A percentile compares a stretch with the other conserved stretches of the same genome.
Conservation (phyloP, 2,888 invertebrate species). For the Sarcophaga rosellei region DNA sequence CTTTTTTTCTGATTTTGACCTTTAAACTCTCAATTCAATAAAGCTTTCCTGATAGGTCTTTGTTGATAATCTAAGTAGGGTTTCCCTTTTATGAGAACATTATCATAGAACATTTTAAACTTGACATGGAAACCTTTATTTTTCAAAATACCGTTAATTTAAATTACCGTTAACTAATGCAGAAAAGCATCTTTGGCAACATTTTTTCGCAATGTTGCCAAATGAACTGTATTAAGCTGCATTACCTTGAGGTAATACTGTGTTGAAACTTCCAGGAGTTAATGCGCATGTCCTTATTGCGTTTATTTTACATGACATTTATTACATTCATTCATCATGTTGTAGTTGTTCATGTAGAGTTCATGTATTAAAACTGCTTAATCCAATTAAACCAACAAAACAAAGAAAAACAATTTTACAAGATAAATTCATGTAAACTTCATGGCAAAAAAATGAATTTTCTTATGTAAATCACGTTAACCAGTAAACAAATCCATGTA, state of each 20-base stretch:
- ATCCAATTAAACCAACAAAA: conserved; percentile 26
- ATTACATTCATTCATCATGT: not conserved
- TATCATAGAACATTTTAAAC: too few relatives aligned
- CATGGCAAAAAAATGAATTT: not conserved
- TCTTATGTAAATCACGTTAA: not conserved
- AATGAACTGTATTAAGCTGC: too few relatives aligned
- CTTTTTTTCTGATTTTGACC: too few relatives aligned
- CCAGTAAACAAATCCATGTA: not conserved
- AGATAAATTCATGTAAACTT: not conserved
- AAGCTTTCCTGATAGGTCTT: too few relatives aligned
- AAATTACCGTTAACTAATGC: too few relatives aligned
- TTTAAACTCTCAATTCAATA: not conserved
- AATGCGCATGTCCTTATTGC: conserved; percentile 61
- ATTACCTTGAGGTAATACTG: not conserved
- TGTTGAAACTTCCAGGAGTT: not conserved
- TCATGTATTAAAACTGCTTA: conserved; percentile 25
- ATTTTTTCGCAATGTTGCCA: not conserved
- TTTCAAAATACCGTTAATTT: too few relatives aligned
- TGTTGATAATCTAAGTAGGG: too few relatives aligned
- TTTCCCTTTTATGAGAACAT: too few relatives aligned
- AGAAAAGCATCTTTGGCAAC: conserved; percentile 1
- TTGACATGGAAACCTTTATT: too few relatives aligned
- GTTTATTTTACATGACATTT: conserved; percentile 52
- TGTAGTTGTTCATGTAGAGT: conserved; percentile 9
- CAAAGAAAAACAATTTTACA: not conserved